Conservation (phyloP, 1,140 invertebrate genomes). For the Frieseomelitta varia region DNA sequence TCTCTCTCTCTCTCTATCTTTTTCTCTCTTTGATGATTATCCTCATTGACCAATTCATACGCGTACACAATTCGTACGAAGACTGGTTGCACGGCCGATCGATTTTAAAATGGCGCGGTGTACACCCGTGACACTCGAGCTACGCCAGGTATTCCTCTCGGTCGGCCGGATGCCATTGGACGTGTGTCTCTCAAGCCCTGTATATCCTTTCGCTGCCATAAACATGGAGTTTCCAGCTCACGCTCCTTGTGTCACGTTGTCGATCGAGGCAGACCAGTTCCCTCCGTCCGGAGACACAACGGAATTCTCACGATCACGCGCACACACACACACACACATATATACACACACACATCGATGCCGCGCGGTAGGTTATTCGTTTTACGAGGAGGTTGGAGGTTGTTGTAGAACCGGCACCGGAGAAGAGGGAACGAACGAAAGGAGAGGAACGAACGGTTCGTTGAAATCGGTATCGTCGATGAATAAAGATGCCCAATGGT, state of each 20-base stretch:
- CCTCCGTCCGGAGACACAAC: neutral
- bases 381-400: neutral
- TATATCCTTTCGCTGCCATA: conserved; percentile 46
- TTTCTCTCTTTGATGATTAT: neutral
- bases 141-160: conserved; percentile 31
- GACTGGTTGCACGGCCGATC: conserved; percentile 7
- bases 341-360: neutral
- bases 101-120: conserved; percentile 61
- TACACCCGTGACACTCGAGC: conserved; percentile 34
- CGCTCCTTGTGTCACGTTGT: conserved; percentile 26
- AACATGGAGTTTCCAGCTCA: conserved; percentile 19
- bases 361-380: neutral
- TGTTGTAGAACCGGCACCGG: neutral
- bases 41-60: neutral
- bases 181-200: conserved; percentile 22
- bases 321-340: neutral
- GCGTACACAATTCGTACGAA: neutral
- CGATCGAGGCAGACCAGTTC: conserved; percentile 33
- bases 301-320: conserved; percentile 38
- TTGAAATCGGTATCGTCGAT: neutral
- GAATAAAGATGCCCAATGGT: neutral
- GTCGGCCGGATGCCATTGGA: conserved; percentile 11
- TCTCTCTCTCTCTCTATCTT: neutral
- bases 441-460: conserved; percentile 5
- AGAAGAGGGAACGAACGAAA: neutral